phyloP scores from a whole-genome alignment of 2,797 vertebrate genomes.

The Propithecus deckenii region DNA sequence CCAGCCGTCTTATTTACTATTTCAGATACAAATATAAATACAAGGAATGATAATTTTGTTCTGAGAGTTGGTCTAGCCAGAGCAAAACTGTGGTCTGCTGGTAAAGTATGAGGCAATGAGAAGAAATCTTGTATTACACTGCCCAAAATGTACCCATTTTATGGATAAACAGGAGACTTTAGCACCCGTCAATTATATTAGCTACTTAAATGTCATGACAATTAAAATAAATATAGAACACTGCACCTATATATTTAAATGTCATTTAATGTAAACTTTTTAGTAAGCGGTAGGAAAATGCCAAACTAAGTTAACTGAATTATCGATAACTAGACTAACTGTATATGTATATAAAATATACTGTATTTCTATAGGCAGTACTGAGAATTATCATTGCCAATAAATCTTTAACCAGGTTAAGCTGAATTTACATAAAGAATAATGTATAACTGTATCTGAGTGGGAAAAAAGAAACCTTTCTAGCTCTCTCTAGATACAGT shows the following conservation, averaged over 20 bases:
- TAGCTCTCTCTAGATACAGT: conserved; percentile 17
- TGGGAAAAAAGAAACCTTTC: neutral
- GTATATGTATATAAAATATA: conserved; percentile 44
- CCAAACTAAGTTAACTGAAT: conserved; percentile 66
- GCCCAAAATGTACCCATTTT: conserved; percentile 51
- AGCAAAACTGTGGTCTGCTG: conserved; percentile 8
- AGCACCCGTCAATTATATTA: conserved; percentile 53
- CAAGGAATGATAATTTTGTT: conserved; percentile 66
- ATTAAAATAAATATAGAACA: conserved; percentile 69
- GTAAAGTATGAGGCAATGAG: conserved; percentile 48
- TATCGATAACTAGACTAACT: conserved; percentile 38
- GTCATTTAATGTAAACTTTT: conserved; percentile 73
- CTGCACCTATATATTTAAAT: conserved; percentile 61
- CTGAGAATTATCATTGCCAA: conserved; percentile 54
- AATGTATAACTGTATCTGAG: conserved; percentile 60
- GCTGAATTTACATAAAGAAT: conserved; percentile 73
- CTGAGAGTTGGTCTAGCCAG: conserved; percentile 47
- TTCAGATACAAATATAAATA: conserved; percentile 61
- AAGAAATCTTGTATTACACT: conserved; percentile 25
- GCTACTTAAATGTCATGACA: conserved; percentile 35
- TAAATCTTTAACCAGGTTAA: conserved; percentile 49
- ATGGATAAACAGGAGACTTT: conserved; percentile 68
- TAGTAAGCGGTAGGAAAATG: conserved; percentile 36
- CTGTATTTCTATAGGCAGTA: conserved; percentile 26
- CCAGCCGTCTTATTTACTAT: conserved; percentile 51